phyloP scores from a whole-genome alignment of 2,888 invertebrate species.

The Lycocerus yunnanus region DNA sequence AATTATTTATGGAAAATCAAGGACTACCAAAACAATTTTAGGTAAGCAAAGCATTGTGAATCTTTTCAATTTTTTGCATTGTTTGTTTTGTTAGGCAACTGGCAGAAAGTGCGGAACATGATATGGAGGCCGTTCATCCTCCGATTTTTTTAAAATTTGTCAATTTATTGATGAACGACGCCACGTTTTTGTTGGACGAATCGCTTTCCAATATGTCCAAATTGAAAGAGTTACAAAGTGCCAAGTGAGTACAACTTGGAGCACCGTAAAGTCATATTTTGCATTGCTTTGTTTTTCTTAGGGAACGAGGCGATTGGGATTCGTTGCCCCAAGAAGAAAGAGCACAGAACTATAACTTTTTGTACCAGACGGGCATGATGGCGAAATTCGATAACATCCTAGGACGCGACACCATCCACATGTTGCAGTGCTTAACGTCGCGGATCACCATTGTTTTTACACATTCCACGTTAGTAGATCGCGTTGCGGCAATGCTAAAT shows the following conservation, averaged over 20 bases:
- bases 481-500: slow-evolving; percentile 94
- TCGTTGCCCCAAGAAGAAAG: slow-evolving; percentile 71
- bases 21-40: slow-evolving; percentile 77
- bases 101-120: slow-evolving; percentile 78
- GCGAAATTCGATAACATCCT: slow-evolving; percentile 93
- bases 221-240: slow-evolving; percentile 79
- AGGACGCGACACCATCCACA: slow-evolving; percentile 85
- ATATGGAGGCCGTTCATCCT: slow-evolving; percentile 89
- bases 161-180: slow-evolving; percentile 96
- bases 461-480: slow-evolving; percentile 88
- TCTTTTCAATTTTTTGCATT: neutral
- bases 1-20: slow-evolving; percentile 87
- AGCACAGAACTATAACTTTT: slow-evolving; percentile 71
- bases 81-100: slow-evolving; percentile 62
- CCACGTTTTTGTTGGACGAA: slow-evolving; percentile 92
- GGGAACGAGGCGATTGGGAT: slow-evolving; percentile 78
- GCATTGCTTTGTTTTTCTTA: slow-evolving; percentile 42
- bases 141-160: slow-evolving; percentile 93
- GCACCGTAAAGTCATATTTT: neutral
- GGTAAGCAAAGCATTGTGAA: slow-evolving; percentile 67
- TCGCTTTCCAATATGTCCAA: slow-evolving; percentile 88
- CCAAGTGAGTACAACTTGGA: slow-evolving; percentile 50
- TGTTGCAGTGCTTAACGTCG: slow-evolving; percentile 77
- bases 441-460: slow-evolving; percentile 84
- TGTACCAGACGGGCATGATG: slow-evolving; percentile 79